These are phyloP conservation scores for Entomyzon cyanotis DNA, from an alignment of 2,113 vertebrate species.

Conservation along the genomic window DNA sequence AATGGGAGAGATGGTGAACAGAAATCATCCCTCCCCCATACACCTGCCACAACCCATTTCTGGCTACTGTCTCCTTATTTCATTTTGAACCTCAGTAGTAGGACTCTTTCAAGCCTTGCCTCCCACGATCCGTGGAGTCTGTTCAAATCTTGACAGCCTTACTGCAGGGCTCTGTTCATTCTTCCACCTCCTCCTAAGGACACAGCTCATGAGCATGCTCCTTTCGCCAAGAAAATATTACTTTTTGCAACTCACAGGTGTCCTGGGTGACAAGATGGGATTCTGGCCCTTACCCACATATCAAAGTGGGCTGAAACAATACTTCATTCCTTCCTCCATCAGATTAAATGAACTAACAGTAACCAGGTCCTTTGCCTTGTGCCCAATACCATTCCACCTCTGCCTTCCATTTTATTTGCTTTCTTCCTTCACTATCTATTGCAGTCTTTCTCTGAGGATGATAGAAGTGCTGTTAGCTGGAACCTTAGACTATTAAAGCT, in stretches of 20 bases:
- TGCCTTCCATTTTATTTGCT: neutral
- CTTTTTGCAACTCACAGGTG: neutral
- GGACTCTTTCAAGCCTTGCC: neutral
- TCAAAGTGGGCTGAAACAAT: neutral
- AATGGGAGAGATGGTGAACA: neutral
- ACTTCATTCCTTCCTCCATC: neutral
- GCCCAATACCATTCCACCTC: neutral
- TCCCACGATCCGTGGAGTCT: neutral
- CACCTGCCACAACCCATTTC: neutral
- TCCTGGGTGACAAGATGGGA: neutral
- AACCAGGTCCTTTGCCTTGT: neutral
- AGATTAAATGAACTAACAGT: neutral
- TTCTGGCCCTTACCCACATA: neutral
- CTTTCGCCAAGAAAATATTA: neutral
- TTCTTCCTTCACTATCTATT: neutral
- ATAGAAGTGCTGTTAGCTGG: neutral
- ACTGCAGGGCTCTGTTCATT: conserved; percentile 18
- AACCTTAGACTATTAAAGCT: neutral
- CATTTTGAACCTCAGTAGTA: neutral
- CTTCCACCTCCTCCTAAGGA: neutral
- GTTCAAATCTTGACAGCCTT: neutral
- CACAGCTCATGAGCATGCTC: neutral
- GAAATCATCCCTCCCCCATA: neutral
- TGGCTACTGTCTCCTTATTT: neutral
- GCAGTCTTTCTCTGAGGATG: neutral